phyloP scores from a whole-genome alignment of 2,797 vertebrate species.

The Tangara arthus region DNA sequence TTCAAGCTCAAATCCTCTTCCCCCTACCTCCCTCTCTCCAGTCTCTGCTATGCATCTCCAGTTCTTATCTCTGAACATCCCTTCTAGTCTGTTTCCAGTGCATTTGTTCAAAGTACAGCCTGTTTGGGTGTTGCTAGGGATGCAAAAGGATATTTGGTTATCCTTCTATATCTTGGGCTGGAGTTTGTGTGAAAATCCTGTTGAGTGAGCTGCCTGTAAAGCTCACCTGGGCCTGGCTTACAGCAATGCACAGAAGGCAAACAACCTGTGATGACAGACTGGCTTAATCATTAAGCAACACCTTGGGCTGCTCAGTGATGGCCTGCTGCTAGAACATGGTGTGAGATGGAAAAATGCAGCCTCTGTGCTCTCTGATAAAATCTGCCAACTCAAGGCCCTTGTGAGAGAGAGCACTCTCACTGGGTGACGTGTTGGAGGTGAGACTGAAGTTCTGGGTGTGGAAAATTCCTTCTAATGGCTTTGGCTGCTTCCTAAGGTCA shows the following conservation, averaged over 20 bases:
- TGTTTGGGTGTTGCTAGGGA: conserved; percentile 10
- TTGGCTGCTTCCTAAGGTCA: background rate
- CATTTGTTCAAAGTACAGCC: background rate
- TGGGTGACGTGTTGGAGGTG: background rate
- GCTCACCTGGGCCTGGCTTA: background rate
- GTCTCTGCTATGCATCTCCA: background rate
- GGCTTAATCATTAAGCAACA: conserved; percentile 24
- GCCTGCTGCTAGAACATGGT: background rate
- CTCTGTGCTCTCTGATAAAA: background rate
- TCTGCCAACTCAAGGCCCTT: background rate
- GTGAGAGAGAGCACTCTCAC: background rate
- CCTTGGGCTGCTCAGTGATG: background rate
- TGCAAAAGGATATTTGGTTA: background rate
- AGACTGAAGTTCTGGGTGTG: background rate
- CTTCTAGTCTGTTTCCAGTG: background rate
- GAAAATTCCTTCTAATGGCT: background rate
- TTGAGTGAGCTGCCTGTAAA: background rate
- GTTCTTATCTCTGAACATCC: background rate
- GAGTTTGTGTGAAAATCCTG: background rate
- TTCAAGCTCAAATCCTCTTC: background rate
- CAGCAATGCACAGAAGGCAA: background rate
- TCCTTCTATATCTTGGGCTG: background rate
- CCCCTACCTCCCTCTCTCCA: background rate
- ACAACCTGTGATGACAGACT: background rate
- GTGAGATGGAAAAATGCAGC: background rate